A percentile compares a stretch with the other conserved stretches of the same genome.
phyloP scores from a whole-genome alignment of 2,797 vertebrate genomes.

The Carapus acus region DNA sequence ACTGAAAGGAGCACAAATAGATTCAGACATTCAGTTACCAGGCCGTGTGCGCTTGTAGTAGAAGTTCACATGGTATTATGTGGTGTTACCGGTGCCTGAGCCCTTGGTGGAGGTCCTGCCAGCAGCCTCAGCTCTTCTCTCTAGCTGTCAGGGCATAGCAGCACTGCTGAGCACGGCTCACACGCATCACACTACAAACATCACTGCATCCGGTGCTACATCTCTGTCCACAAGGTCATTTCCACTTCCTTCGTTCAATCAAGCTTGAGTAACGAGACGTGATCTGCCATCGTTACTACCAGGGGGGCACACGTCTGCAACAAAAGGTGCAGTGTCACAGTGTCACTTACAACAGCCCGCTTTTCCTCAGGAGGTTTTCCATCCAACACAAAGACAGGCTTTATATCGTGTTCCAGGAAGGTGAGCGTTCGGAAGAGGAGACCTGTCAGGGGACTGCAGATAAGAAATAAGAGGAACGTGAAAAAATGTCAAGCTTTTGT shows the following conservation, averaged over 20 bases:
- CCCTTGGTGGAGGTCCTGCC: slow-evolving; percentile 46
- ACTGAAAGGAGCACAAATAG: slow-evolving; percentile 37
- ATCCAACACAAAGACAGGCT: slow-evolving; percentile 80
- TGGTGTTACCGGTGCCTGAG: slow-evolving; percentile 55
- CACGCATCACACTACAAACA: not conserved
- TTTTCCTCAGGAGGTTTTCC: slow-evolving; percentile 75
- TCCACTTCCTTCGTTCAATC: not conserved
- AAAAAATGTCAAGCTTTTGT: not conserved
- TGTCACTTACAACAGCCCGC: slow-evolving; percentile 66
- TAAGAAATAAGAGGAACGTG: no score
- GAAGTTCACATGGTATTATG: not conserved
- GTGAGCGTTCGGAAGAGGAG: slow-evolving; percentile 77
- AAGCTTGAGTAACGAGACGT: not conserved
- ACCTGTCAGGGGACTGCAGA: slow-evolving; percentile 68
- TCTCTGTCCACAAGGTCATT: not conserved
- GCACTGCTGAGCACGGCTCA: not conserved
- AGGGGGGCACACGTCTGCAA: slow-evolving; percentile 2
- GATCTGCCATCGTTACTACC: not conserved
- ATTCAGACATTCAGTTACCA: not conserved
- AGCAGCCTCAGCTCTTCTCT: slow-evolving; percentile 63
- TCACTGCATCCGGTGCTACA: not conserved
- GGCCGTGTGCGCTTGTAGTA: not conserved
- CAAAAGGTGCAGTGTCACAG: not conserved
- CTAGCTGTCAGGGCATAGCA: slow-evolving; percentile 56
- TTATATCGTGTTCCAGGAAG: slow-evolving; percentile 79